A percentile compares a stretch with the other conserved stretches of the same genome.
Conservation (phyloP, 2,888 invertebrate species). For the Prenolepis imparis region DNA sequence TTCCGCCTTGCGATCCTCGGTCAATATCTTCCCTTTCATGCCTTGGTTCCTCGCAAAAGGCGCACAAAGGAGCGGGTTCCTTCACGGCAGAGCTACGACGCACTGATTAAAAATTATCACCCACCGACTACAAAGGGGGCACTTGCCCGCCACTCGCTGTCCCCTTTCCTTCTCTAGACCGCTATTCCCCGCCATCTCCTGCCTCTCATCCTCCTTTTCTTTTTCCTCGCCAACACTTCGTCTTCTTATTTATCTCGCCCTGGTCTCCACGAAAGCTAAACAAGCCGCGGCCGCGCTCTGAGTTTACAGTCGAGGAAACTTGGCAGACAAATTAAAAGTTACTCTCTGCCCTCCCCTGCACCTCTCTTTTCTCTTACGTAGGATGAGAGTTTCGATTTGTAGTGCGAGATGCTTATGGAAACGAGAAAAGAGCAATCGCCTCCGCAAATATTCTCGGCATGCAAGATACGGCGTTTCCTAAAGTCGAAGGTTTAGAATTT, state of each 20-base stretch:
- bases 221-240: conserved; percentile 66
- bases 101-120: conserved; percentile 85
- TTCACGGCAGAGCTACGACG: conserved; percentile 77
- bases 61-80: conserved; percentile 73
- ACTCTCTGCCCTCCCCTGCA: conserved; percentile 30
- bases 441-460: conserved; percentile 3
- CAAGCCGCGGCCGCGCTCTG: conserved; percentile 72
- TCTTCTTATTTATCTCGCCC: conserved; percentile 78
- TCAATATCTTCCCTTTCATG: conserved; percentile 72
- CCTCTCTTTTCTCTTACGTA: background rate
- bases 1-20: conserved; percentile 72
- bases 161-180: conserved; percentile 54
- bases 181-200: conserved; percentile 23
- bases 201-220: conserved; percentile 39
- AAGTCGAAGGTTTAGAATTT: background rate
- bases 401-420: background rate
- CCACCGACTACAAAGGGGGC: conserved; percentile 81
- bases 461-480: background rate
- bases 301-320: conserved; percentile 76
- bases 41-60: conserved; percentile 64
- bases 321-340: conserved; percentile 82
- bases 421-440: conserved; percentile 4
- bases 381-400: conserved; percentile 28
- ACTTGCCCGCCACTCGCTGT: conserved; percentile 67
- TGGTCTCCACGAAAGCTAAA: conserved; percentile 76